These are phyloP conservation scores for Drosophila bocki DNA, from an alignment of 1,140 invertebrate species.

Conservation along the genomic window DNA sequence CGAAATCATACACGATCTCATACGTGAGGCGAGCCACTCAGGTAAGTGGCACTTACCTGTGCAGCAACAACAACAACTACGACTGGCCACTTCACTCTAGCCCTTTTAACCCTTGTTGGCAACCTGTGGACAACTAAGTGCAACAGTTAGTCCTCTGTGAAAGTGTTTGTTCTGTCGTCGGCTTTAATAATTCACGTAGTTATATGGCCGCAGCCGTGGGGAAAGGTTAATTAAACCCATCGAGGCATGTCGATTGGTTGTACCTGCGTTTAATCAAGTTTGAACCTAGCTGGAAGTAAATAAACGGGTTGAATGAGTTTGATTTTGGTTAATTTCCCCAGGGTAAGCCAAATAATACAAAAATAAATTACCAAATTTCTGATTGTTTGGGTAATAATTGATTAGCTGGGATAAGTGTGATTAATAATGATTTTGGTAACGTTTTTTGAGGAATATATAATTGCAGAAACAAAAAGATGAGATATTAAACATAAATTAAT, in stretches of 20 bases:
- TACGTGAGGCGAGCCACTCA: conserved; percentile 89
- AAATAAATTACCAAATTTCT: neutral
- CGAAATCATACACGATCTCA: conserved; percentile 89
- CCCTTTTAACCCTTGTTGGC: conserved; percentile 1
- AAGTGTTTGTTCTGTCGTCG: conserved; percentile 19
- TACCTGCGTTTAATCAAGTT: conserved; percentile 37
- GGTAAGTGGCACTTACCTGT: conserved; percentile 85
- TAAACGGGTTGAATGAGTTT: conserved; percentile 6
- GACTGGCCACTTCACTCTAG: conserved; percentile 13
- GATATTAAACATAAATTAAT: too few relatives aligned
- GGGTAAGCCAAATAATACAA: conserved; percentile 2
- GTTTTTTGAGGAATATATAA: neutral
- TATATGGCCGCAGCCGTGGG: conserved; percentile 9
- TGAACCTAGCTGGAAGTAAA: neutral
- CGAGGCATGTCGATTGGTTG: conserved; percentile 34
- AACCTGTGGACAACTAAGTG: conserved; percentile 43
- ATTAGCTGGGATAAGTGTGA: neutral
- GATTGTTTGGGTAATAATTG: neutral
- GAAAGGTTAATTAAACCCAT: conserved; percentile 38
- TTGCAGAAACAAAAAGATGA: too few relatives aligned
- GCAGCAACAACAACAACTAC: conserved; percentile 31
- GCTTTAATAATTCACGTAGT: conserved; percentile 43
- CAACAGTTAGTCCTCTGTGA: conserved; percentile 55
- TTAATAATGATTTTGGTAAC: neutral
- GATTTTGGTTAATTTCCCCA: conserved; percentile 17